Evolutionary conservation across 2,797 vertebrate genomes (phyloP).

Genomic region (Spinibarbus caldwelli): DNA sequence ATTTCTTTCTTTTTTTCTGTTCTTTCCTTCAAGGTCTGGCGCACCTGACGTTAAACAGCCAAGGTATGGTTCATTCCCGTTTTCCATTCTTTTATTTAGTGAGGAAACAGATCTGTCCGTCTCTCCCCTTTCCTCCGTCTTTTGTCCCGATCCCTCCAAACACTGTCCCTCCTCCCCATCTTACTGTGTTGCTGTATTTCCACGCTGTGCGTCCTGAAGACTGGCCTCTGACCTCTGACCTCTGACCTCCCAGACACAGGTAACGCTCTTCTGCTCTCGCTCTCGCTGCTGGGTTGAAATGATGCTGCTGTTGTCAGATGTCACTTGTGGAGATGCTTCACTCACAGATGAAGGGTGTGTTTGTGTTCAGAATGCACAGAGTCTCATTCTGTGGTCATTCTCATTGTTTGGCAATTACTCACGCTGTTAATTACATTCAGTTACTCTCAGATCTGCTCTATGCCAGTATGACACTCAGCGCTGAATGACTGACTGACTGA

Average conservation of each 20-base stretch:
- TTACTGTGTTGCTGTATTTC: constrained; percentile 68
- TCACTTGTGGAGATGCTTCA: no score
- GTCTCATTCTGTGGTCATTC: constrained; percentile 82
- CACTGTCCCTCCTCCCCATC: constrained; percentile 60
- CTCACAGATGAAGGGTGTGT: constrained; percentile 43
- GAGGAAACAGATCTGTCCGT: constrained; percentile 54
- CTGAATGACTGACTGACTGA: background rate
- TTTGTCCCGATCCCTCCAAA: background rate
- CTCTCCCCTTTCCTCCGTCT: constrained; percentile 41
- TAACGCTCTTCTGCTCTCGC: constrained; percentile 76
- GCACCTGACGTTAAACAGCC: constrained; percentile 98
- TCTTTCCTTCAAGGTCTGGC: constrained; percentile 93
- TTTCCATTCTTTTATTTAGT: constrained; percentile 61
- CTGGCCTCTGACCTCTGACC: constrained; percentile 63
- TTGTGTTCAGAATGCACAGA: constrained; percentile 82
- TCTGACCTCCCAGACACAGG: constrained; percentile 74
- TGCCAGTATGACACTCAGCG: no score
- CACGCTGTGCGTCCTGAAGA: constrained; percentile 73
- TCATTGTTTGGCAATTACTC: constrained; percentile 80
- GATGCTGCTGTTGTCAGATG: constrained; percentile 59
- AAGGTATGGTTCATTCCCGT: constrained; percentile 91
- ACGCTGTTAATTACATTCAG: background rate
- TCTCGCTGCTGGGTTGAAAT: constrained; percentile 66
- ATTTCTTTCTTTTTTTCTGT: constrained; percentile 86
- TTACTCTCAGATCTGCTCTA: background rate